Percentiles rank a stretch among this genome's conserved stretches.
phyloP scores from a whole-genome alignment of 53 echinoderm and acorn worm genomes.

The Echinometra lucunter region DNA sequence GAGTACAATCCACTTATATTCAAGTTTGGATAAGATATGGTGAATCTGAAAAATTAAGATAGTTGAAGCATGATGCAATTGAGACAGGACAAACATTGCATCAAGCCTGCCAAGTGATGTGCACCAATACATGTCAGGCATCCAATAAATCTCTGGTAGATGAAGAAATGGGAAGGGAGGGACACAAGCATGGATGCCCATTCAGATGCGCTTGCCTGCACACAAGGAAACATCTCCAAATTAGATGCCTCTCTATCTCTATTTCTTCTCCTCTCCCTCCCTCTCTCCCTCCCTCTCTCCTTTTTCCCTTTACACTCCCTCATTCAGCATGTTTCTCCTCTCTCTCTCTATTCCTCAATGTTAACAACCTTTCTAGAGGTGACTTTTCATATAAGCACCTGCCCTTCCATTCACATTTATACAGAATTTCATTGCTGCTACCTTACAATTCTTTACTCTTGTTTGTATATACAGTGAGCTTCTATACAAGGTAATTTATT shows the following conservation, averaged over 20 bases:
- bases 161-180: background rate
- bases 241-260: background rate
- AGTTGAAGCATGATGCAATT: background rate
- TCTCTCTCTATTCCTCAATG: background rate
- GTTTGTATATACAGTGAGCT: background rate
- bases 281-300: conserved; percentile 7
- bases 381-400: background rate
- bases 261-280: background rate
- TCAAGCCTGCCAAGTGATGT: conserved; percentile 5
- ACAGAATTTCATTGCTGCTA: background rate
- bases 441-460: background rate
- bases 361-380: background rate
- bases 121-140: background rate
- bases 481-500: too few species aligned
- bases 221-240: conserved; percentile 12
- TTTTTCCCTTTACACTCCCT: background rate
- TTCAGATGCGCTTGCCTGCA: conserved; percentile 26
- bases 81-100: background rate
- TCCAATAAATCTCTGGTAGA: conserved; percentile 15
- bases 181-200: conserved; percentile 26
- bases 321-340: background rate
- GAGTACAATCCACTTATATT: background rate
- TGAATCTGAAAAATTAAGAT: background rate
- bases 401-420: background rate
- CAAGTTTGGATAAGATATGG: background rate